Conservation (phyloP, 2,888 invertebrate species). For the Rhagonycha lutea region DNA sequence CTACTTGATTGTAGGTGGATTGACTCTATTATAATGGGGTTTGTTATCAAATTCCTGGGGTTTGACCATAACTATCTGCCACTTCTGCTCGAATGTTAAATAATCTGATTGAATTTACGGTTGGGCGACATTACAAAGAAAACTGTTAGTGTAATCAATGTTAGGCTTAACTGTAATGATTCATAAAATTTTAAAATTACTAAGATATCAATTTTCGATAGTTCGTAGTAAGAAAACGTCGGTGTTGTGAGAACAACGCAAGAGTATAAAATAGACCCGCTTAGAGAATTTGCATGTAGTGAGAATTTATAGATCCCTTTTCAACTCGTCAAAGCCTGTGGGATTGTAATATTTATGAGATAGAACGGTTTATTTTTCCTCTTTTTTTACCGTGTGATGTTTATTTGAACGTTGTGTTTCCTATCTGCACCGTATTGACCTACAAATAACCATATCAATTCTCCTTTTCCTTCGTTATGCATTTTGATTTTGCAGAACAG, state of each 20-base stretch:
- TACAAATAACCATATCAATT: slow-evolving; percentile 6
- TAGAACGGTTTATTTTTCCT: slow-evolving; percentile 12
- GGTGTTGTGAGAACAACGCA: background rate
- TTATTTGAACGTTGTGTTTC: slow-evolving; percentile 4
- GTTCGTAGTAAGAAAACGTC: slow-evolving; percentile 3
- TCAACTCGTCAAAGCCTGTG: slow-evolving; percentile 7
- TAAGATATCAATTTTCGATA: slow-evolving; percentile 4
- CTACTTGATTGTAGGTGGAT: background rate
- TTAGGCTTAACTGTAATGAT: too few species aligned
- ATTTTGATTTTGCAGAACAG: background rate
- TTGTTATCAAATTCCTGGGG: slow-evolving; percentile 9
- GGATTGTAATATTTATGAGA: slow-evolving; percentile 13
- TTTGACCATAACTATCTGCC: background rate
- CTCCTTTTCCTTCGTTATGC: background rate
- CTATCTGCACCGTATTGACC: slow-evolving; percentile 1
- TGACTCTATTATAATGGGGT: background rate
- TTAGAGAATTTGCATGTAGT: slow-evolving; percentile 22
- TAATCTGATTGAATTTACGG: slow-evolving; percentile 9
- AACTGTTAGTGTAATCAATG: too few species aligned
- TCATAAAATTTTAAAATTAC: too few species aligned
- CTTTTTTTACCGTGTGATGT: slow-evolving; percentile 4
- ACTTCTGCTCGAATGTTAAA: slow-evolving; percentile 1
- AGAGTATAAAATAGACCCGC: slow-evolving; percentile 9
- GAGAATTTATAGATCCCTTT: slow-evolving; percentile 21
- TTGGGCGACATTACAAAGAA: background rate